Conservation (phyloP, 2,888 invertebrate genomes). For the Agonopterix heracliana region DNA sequence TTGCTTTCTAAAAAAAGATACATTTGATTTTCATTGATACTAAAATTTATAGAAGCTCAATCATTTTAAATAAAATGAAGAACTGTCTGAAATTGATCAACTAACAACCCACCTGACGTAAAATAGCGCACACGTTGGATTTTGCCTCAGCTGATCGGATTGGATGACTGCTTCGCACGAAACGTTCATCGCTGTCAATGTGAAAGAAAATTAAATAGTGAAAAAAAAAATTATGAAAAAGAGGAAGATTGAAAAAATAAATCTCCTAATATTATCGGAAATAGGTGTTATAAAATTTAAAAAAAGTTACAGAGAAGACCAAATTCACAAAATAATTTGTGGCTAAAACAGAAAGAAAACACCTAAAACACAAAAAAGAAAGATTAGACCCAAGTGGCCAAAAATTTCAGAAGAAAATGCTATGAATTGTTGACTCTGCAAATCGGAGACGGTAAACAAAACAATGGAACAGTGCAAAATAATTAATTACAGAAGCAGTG, state of each 20-base stretch:
- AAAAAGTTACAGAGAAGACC: no score
- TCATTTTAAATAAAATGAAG: background rate
- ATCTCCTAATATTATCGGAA: no score
- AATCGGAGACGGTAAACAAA: background rate
- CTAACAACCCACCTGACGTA: constrained; percentile 38
- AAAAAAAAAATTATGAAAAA: background rate
- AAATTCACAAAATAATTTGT: no score
- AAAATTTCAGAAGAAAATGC: constrained; percentile 5
- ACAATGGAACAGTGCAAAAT: background rate
- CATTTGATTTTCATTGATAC: background rate
- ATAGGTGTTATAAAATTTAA: no score
- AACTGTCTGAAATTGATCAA: constrained; percentile 26
- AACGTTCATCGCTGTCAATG: constrained; percentile 41
- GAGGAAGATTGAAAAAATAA: background rate
- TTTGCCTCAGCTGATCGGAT: constrained; percentile 53
- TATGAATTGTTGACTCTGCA: background rate
- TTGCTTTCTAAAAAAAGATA: background rate
- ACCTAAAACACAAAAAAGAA: no score
- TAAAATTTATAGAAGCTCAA: background rate
- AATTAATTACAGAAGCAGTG: constrained; percentile 9
- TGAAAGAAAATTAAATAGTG: background rate
- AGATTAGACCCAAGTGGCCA: constrained; percentile 1
- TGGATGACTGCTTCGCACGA: constrained; percentile 27
- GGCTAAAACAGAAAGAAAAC: no score
- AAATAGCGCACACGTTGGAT: constrained; percentile 36